Conservation (phyloP, 2,113 vertebrate genomes). For the Fregetta grallaria region DNA sequence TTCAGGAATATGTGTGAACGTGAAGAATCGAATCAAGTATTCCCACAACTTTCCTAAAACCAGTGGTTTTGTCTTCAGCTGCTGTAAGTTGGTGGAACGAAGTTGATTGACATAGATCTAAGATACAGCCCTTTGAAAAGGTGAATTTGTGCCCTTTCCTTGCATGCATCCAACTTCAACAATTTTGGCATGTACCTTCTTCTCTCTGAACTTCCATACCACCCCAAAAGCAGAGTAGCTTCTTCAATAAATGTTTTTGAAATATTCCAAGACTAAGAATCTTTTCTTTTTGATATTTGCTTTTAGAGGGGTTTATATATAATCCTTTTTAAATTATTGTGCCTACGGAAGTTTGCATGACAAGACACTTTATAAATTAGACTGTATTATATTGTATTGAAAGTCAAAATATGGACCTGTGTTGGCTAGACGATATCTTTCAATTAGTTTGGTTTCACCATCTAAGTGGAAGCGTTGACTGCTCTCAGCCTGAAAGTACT, state of each 20-base stretch:
- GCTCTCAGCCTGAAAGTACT: not conserved
- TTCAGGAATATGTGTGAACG: not conserved
- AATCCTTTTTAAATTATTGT: constrained; percentile 66
- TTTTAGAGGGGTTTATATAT: constrained; percentile 41
- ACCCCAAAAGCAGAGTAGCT: not conserved
- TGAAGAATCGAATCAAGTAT: not conserved
- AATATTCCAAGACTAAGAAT: not conserved
- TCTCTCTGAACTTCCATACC: not conserved
- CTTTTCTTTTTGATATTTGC: constrained; percentile 32
- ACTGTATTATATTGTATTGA: constrained; percentile 23
- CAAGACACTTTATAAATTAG: constrained; percentile 51
- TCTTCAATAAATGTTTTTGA: not conserved
- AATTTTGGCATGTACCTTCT: not conserved
- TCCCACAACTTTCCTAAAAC: not conserved
- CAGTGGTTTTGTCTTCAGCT: not conserved
- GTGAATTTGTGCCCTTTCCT: not conserved
- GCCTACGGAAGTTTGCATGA: constrained; percentile 46
- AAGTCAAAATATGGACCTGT: constrained; percentile 6
- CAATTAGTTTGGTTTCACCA: constrained; percentile 44
- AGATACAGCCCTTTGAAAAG: not conserved
- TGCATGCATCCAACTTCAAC: not conserved
- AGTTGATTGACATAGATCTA: not conserved
- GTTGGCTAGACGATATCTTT: not conserved
- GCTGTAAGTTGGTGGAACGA: not conserved
- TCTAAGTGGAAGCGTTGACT: not conserved